These are phyloP conservation scores for Drosophila tristis DNA, from an alignment of 1,140 invertebrate species.

Conservation along the genomic window DNA sequence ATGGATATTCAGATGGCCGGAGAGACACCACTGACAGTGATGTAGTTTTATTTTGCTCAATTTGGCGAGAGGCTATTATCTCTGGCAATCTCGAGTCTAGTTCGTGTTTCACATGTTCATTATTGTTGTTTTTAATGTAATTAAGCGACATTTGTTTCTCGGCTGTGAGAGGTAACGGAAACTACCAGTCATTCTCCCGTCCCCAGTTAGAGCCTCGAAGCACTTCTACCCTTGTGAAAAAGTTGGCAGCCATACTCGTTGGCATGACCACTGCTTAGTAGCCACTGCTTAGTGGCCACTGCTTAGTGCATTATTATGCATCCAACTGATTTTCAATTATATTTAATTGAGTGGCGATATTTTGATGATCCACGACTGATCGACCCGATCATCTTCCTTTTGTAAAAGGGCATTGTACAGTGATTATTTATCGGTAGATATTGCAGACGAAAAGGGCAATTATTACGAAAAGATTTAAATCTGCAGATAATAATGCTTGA, in stretches of 20 bases:
- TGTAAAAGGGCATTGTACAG: no score
- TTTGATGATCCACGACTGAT: no score
- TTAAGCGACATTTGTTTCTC: constrained; percentile 52
- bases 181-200: constrained; percentile 10
- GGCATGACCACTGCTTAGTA: no score
- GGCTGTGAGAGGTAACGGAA: constrained; percentile 40
- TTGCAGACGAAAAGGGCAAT: no score
- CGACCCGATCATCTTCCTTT: no score
- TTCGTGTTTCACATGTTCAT: constrained; percentile 34
- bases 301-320: no score
- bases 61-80: constrained; percentile 29
- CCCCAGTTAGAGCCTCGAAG: not conserved
- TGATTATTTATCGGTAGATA: no score
- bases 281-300: no score
- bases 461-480: no score
- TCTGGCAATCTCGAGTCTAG: not conserved
- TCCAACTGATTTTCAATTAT: no score
- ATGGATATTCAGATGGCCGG: not conserved
- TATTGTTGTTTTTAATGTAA: constrained; percentile 48
- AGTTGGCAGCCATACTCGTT: not conserved
- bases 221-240: not conserved
- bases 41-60: constrained; percentile 50
- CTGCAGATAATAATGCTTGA: no score
- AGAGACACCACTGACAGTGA: constrained; percentile 40
- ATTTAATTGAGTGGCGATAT: no score